These are phyloP conservation scores for Centropyge bicolor DNA, from an alignment of 2,797 vertebrate species.

Conservation along the genomic window DNA sequence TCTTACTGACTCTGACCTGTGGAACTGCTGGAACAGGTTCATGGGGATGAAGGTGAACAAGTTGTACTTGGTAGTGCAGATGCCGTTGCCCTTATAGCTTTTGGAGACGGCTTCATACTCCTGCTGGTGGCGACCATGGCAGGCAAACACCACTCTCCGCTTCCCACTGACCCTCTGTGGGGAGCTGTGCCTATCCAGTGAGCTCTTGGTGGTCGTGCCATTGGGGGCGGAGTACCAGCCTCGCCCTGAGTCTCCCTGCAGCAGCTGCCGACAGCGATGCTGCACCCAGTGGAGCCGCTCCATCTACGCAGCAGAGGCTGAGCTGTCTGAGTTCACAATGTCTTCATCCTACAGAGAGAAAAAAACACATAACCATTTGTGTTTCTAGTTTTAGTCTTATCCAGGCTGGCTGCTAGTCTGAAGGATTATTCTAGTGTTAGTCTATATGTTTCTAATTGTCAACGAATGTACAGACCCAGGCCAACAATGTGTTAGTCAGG, in stretches of 20 bases:
- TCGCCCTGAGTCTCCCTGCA: conserved; percentile 60
- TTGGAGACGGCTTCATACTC: conserved; percentile 87
- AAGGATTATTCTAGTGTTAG: neutral
- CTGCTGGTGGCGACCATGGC: conserved; percentile 82
- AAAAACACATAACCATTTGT: neutral
- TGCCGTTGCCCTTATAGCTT: conserved; percentile 89
- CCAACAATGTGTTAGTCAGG: neutral
- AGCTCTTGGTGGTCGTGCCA: conserved; percentile 54
- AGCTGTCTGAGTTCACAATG: conserved; percentile 17
- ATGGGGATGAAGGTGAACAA: conserved; percentile 93
- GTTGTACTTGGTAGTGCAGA: conserved; percentile 95
- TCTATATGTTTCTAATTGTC: neutral
- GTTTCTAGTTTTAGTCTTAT: neutral
- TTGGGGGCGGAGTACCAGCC: conserved; percentile 75
- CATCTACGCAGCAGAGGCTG: conserved; percentile 76
- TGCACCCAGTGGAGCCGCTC: conserved; percentile 86
- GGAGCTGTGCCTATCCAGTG: conserved; percentile 45
- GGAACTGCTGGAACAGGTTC: conserved; percentile 97
- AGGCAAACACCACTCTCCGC: conserved; percentile 88
- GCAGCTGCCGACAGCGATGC: conserved; percentile 83
- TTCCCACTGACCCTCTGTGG: conserved; percentile 72
- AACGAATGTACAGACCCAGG: neutral
- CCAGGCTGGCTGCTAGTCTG: neutral
- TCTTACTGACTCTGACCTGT: conserved; percentile 87
- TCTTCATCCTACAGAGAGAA: conserved; percentile 55